Base-by-base conservation (phyloP, 2,113 vertebrate species). In the Caloenas nicobarica region DNA sequence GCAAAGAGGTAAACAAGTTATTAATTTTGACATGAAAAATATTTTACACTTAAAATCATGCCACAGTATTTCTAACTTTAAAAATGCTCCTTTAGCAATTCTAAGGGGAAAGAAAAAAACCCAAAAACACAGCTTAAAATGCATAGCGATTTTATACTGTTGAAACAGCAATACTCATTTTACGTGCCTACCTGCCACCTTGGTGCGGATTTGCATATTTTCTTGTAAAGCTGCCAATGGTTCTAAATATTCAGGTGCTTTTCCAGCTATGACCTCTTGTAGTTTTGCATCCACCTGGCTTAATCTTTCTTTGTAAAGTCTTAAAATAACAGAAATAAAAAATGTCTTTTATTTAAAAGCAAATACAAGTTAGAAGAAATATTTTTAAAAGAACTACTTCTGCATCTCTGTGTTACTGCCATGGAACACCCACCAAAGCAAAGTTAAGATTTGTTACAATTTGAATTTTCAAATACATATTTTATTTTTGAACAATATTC, bases 151-250 rank as follows among this genome's bases (percentile, higher is more conserved):
- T 57, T 74, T 36, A 82, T 46, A 78, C 73, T 91, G 79, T 72
- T 89, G 72, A 81, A 94, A 89, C 10, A 87, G 81, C 85, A 96
- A 91, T 80, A 83, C 29, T 79, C 56, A 66, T 93, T 97, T 95
- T 61, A 90, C n/a, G 58, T 54, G 91, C 98, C 93, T 97, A 99
- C 99, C 99, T 92, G 99, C 99, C 77, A 99, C 99, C 98, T 99
- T 99, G 91, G 99, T 99, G 97, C 99, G 98, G 93, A 99, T 99
- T 97, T 99, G 99, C 99, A 99, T 99, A 97, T 99, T 99, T 98
- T 99, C 99, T 98, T 99, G 99, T 90, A 99, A 98, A 96, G 99
- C 99, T 95, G 99, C 99, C 91, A 99, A 95, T 42, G 99, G 99
- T 93, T 99, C 99, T 97, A 99, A 98, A 97, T 99, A 99, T 91